phyloP scores from a whole-genome alignment of 2,113 vertebrate genomes.

The Fregata magnificens region DNA sequence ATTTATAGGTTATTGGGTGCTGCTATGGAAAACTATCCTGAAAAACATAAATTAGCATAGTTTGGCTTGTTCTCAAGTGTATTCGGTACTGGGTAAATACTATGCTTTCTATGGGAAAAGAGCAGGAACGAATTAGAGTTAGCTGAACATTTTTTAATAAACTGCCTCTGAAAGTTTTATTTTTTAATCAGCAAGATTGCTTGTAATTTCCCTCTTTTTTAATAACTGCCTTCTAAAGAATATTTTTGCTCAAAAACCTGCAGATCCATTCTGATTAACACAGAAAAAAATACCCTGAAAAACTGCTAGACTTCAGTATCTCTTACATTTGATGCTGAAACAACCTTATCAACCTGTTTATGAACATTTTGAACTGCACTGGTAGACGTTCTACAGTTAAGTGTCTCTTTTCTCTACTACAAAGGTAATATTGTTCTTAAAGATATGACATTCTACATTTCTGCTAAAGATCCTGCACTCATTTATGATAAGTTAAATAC shows the following conservation, averaged over 20 bases:
- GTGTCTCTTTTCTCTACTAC: neutral
- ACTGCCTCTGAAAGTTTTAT: neutral
- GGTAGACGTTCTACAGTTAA: neutral
- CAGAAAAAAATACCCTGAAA: neutral
- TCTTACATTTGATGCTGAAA: neutral
- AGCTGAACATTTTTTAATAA: neutral
- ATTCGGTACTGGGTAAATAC: neutral
- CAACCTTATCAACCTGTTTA: neutral
- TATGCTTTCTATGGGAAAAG: neutral
- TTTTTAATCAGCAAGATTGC: neutral
- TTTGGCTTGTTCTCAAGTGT: neutral
- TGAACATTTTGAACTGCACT: neutral
- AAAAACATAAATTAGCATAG: neutral
- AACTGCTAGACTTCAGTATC: neutral
- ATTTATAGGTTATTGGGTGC: neutral
- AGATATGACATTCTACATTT: neutral
- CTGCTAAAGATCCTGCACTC: neutral
- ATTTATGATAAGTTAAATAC: neutral
- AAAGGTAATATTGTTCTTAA: neutral
- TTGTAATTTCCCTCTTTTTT: neutral
- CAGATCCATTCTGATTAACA: neutral
- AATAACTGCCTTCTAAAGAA: neutral
- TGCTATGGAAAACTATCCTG: neutral
- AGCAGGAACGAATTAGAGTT: neutral
- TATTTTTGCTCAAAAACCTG: neutral